Conservation (phyloP, 2,888 invertebrate species). For the Antheraea assamensis region DNA sequence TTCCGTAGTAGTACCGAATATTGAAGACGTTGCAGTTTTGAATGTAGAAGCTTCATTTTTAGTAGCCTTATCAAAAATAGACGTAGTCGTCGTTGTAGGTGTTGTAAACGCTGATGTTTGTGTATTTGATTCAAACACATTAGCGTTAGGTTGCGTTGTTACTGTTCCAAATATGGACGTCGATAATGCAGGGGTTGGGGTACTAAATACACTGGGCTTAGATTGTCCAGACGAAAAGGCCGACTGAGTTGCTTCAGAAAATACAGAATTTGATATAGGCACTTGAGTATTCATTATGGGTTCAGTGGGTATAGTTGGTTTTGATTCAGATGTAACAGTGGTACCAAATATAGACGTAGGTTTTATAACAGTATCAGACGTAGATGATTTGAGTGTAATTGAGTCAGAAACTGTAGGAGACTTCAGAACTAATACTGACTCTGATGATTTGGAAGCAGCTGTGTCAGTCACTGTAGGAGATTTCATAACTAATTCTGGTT, state of each 20-base stretch:
- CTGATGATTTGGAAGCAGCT: slow-evolving; percentile 13
- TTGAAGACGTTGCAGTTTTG: slow-evolving; percentile 41
- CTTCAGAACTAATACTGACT: too few species aligned
- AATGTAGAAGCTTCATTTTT: slow-evolving; percentile 48
- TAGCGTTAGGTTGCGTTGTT: slow-evolving; percentile 27
- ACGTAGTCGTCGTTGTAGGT: slow-evolving; percentile 35
- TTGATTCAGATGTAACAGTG: slow-evolving; percentile 29
- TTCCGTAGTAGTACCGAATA: slow-evolving; percentile 36
- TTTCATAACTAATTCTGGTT: slow-evolving; percentile 15
- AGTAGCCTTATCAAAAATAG: slow-evolving; percentile 42
- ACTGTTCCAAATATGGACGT: slow-evolving; percentile 39
- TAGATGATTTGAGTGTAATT: slow-evolving; percentile 22
- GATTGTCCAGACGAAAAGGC: slow-evolving; percentile 32
- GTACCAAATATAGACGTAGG: slow-evolving; percentile 54
- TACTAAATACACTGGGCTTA: slow-evolving; percentile 41
- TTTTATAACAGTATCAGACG: slow-evolving; percentile 31
- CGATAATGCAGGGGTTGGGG: slow-evolving; percentile 40
- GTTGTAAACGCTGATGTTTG: slow-evolving; percentile 36
- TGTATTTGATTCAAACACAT: slow-evolving; percentile 19
- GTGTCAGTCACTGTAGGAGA: slow-evolving; percentile 24
- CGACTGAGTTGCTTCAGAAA: slow-evolving; percentile 34
- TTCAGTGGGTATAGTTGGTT: slow-evolving; percentile 32
- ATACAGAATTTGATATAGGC: slow-evolving; percentile 37
- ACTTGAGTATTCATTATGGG: slow-evolving; percentile 37
- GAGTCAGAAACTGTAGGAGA: too few species aligned